Conservation (phyloP, 2,797 vertebrate genomes). For the Apogon hyalosoma region DNA sequence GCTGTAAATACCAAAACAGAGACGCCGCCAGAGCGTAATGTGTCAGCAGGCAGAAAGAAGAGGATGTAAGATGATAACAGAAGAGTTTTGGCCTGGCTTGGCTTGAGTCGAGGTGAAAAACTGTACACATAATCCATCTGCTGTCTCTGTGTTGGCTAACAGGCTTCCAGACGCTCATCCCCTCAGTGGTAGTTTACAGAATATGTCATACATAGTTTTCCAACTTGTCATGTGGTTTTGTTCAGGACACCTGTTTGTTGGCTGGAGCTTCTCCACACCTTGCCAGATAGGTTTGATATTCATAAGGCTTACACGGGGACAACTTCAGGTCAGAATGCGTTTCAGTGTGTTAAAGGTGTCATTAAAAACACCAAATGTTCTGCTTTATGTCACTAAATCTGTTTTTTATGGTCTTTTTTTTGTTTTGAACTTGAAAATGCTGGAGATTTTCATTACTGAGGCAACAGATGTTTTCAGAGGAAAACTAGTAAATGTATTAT, state of each 20-base stretch:
- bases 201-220: slow-evolving; percentile 38
- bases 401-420: too few species aligned
- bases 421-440: too few species aligned
- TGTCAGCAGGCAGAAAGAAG: slow-evolving; percentile 33
- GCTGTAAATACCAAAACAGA: slow-evolving; percentile 60
- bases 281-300: slow-evolving; percentile 33
- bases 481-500: too few species aligned
- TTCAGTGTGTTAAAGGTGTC: slow-evolving; percentile 23
- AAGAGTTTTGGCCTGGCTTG: slow-evolving; percentile 37
- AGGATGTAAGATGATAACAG: slow-evolving; percentile 46
- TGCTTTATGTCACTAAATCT: too few species aligned
- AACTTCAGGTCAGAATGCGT: not conserved
- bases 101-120: slow-evolving; percentile 48
- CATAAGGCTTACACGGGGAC: slow-evolving; percentile 19
- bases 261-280: slow-evolving; percentile 5
- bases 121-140: slow-evolving; percentile 62
- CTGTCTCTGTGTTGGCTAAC: slow-evolving; percentile 50
- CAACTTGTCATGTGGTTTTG: slow-evolving; percentile 45
- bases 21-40: slow-evolving; percentile 41
- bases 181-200: slow-evolving; percentile 36
- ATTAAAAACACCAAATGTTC: not conserved
- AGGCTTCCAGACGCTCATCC: slow-evolving; percentile 34
- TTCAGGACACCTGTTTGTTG: slow-evolving; percentile 28
- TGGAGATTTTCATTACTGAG: too few species aligned
- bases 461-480: too few species aligned